phyloP scores from a whole-genome alignment of 2,888 invertebrate species.

The Clanis bilineata region DNA sequence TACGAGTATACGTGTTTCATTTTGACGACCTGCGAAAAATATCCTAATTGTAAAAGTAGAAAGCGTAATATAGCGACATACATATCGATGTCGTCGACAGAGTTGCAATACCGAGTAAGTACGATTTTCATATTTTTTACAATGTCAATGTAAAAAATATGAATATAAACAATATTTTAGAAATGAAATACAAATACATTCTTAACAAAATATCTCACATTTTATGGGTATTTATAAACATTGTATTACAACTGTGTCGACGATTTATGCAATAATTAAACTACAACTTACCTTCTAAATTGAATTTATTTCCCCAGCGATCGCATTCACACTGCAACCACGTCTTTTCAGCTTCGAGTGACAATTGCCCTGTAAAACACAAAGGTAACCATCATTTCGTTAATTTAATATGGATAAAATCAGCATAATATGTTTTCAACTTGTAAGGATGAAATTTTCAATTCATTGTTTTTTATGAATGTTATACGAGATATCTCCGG shows the following conservation, averaged over 20 bases:
- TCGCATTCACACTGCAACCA: slow-evolving; percentile 96
- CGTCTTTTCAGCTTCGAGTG: slow-evolving; percentile 93
- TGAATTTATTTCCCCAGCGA: slow-evolving; percentile 92
- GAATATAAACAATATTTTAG: too few species aligned
- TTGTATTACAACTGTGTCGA: neutral
- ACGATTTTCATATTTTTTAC: neutral
- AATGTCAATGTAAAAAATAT: too few species aligned
- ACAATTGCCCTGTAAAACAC: slow-evolving; percentile 87
- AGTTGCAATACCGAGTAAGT: neutral
- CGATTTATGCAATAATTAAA: neutral
- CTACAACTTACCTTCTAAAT: slow-evolving; percentile 89
- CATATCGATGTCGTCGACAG: neutral
- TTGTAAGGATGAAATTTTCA: too few species aligned
- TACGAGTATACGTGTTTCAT: slow-evolving; percentile 70
- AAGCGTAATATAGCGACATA: neutral
- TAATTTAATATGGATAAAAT: neutral
- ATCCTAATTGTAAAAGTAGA: neutral
- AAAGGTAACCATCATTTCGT: neutral
- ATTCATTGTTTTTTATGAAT: too few species aligned
- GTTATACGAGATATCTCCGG: too few species aligned
- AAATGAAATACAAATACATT: too few species aligned
- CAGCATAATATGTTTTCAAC: too few species aligned
- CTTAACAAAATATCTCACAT: neutral
- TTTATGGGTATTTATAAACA: neutral
- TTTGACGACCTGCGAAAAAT: slow-evolving; percentile 71